Evolutionary conservation across 2,113 vertebrate species (phyloP), one percentile per base, ranked within the genome.

Genomic region (Sialia sialis): DNA sequence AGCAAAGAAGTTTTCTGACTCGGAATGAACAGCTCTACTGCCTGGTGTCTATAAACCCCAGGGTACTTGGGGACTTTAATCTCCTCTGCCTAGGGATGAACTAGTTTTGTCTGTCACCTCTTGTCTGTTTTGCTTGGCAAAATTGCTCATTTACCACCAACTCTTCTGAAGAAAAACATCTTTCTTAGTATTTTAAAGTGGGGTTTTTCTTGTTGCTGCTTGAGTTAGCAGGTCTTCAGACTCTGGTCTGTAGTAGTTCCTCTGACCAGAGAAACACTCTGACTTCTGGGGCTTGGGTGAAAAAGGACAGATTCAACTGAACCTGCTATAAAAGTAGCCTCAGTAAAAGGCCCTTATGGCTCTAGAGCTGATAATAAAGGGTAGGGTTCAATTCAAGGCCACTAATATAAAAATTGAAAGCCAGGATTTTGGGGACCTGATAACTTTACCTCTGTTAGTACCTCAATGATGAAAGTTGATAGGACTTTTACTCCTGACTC

Each of bases 141-240:
- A 85, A 41, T n/a, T 1, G 1, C 7, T 20, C 16, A 7, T 32
- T 54, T 20, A 34, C 6, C 5, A 3, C 11, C 27, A n/a, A 10
- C 13, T 75, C 22, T 82, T 54, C 15, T 76, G 36, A 44, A 48
- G 13, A 21, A 51, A 51, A 64, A 6, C 4, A 32, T 8, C 3
- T 16, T 46, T 72, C 16, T n/a, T 66, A 30, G 10, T 7, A 49
- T 69, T 69, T 80, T 19, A 52, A 83, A 69, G n/a, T 43, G 8
- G 0, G 0, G 0, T 63, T 88, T 79, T 13, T 75, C 20, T 77
- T 34, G 3, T 26, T 72, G 23, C 7, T 10, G 7, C 30, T 56
- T n/a, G 59, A 94, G 36, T 64, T 68, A 46, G 30, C 8, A 51
- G n/a, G 23, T 21, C 14, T 64, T 75, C 27, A 56, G 6, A 15